These are phyloP conservation scores for Xestia rhomboidea DNA, from an alignment of 2,888 invertebrate genomes.

Conservation along the genomic window DNA sequence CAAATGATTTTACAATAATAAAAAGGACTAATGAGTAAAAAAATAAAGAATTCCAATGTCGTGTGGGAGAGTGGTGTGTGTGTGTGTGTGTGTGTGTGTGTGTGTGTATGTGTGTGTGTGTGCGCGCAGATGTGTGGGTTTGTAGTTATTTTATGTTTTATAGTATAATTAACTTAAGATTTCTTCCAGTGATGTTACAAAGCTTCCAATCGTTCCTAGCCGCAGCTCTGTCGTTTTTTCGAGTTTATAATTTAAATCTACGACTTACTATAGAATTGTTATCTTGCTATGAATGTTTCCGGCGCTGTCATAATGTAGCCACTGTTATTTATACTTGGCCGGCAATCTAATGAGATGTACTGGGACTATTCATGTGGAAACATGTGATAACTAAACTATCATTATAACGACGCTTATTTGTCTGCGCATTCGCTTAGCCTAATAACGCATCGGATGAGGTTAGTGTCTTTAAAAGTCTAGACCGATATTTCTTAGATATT, in stretches of 20 bases:
- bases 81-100: too few relatives aligned
- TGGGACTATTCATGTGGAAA: constrained; percentile 31
- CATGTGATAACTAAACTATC: constrained; percentile 41
- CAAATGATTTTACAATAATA: too few relatives aligned
- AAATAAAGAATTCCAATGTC: too few relatives aligned
- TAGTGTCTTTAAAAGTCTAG: not conserved
- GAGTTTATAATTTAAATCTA: constrained; percentile 24
- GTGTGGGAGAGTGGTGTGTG: too few relatives aligned
- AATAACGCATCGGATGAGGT: not conserved
- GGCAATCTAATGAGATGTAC: constrained; percentile 40
- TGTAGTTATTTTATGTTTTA: too few relatives aligned
- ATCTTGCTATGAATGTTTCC: constrained; percentile 47
- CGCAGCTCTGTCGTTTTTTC: constrained; percentile 36
- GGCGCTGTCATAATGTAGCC: constrained; percentile 41
- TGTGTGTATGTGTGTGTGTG: too few relatives aligned
- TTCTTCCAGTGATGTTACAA: too few relatives aligned
- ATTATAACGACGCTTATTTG: constrained; percentile 36
- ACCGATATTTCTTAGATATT: not conserved
- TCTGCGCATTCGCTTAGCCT: constrained; percentile 46
- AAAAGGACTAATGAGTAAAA: too few relatives aligned
- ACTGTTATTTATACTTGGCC: constrained; percentile 47
- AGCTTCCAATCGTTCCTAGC: constrained; percentile 10
- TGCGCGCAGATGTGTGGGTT: too few relatives aligned
- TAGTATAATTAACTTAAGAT: too few relatives aligned
- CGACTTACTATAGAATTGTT: constrained; percentile 20